Evolutionary conservation across 2,797 vertebrate genomes (phyloP).

Genomic region (Melanogrammus aeglefinus): DNA sequence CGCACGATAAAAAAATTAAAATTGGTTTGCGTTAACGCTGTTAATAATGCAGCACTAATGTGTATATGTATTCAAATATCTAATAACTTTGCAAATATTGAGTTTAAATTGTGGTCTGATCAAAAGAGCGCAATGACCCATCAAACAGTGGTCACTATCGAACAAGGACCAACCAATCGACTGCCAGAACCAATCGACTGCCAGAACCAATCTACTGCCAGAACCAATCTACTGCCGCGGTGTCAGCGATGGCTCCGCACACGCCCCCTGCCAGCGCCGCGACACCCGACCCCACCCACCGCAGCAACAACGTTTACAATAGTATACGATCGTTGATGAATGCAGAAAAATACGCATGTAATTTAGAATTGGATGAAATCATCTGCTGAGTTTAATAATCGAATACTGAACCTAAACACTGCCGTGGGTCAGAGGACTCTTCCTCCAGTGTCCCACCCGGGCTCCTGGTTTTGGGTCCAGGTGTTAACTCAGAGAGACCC

Average conservation of each 20-base stretch:
- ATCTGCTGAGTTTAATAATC: constrained; percentile 2
- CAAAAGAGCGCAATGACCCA: constrained; percentile 6
- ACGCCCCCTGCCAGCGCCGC: constrained; percentile 15
- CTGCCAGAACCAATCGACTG: constrained; percentile 20
- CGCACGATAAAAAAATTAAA: too few species aligned
- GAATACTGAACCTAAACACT: constrained; percentile 20
- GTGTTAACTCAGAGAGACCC: constrained; percentile 3
- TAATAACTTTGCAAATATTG: constrained; percentile 2
- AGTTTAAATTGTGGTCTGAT: neutral
- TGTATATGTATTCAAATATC: neutral
- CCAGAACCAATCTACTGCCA: constrained; percentile 15
- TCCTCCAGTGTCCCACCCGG: constrained; percentile 11
- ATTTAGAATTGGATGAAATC: neutral
- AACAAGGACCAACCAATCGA: constrained; percentile 7
- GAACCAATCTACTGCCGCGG: constrained; percentile 34
- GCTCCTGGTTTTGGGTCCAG: constrained; percentile 26
- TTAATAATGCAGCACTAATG: too few species aligned
- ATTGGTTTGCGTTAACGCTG: too few species aligned
- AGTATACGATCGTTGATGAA: neutral
- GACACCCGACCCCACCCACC: neutral
- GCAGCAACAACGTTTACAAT: neutral
- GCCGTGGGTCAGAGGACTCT: constrained; percentile 18
- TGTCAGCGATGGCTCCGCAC: constrained; percentile 35
- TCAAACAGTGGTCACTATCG: neutral
- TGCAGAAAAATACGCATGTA: neutral